Percentiles rank a stretch among this genome's conserved stretches.
phyloP scores from a whole-genome alignment of 1,140 invertebrate species.

The Lepidurus packardi region DNA sequence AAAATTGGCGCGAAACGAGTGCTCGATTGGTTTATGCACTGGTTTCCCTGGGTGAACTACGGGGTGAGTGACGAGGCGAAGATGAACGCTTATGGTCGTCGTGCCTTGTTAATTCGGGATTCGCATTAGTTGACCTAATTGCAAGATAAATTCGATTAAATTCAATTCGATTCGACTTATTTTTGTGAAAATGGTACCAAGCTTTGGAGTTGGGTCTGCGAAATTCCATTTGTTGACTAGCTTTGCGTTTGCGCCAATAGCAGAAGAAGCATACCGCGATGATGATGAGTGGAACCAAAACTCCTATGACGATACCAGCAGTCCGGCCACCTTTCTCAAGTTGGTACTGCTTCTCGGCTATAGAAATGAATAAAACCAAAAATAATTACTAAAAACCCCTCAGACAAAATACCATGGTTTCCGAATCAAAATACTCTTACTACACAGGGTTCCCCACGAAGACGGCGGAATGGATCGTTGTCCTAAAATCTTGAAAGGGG shows the following conservation, averaged over 20 bases:
- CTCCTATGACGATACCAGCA: constrained; percentile 46
- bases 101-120: background rate
- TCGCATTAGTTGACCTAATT: background rate
- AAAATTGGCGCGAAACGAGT: background rate
- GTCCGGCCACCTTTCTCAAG: constrained; percentile 44
- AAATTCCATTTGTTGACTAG: background rate
- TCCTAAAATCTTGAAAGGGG: background rate
- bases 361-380: background rate
- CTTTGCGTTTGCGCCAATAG: constrained; percentile 35
- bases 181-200: background rate
- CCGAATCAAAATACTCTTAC: background rate
- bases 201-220: background rate
- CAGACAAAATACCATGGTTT: background rate
- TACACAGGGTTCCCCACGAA: background rate
- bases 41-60: background rate
- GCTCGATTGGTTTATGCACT: background rate
- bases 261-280: constrained; percentile 42
- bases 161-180: background rate
- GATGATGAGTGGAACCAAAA: constrained; percentile 50
- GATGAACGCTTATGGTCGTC: background rate
- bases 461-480: background rate
- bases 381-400: background rate
- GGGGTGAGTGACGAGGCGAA: background rate
- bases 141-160: background rate
- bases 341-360: constrained; percentile 36